Base-by-base conservation (phyloP, 2,888 invertebrate species). In the Troides aeacus region DNA sequence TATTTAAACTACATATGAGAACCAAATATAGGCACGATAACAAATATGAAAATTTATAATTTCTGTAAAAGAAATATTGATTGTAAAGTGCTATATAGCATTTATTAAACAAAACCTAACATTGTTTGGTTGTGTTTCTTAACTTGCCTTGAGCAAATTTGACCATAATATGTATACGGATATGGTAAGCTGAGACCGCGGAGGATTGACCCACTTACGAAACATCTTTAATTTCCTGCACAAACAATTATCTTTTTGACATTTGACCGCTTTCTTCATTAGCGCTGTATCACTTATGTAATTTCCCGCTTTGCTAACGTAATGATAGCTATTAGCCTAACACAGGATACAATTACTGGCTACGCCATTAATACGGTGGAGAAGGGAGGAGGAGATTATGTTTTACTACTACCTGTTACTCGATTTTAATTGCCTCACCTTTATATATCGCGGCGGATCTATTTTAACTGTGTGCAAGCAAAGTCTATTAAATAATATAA, bases 161-260 rank as follows among this genome's bases (percentile, higher is more conserved):
- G 67, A 60, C 66, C 63, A 68, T 10, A 30, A 10, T 39, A 39
- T 68, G 68, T 66, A 64, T 69, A 42, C 61, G 63, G 46, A 56
- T 62, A 74, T 73, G 72, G 75, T 74, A 77, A 77, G 74, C 75
- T 71, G 74, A 65, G 74, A 60, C 74, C 72, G 71, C 75, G 75
- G 76, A 75, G 84, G 82, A 86, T 84, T 86, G 92, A 76, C 86
- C 90, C 79, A 92, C 83, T 91, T 90, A 85, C 87, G 85, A 85
- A 88, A 89, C 84, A 86, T 84, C 82, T 86, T 85, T 90, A 92
- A 92, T 92, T 91, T 92, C 91, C 92, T 89, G 89, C 83, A 82
- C 86, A 80, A 87, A 84, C 91, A 92, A 92, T 92, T 92, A 92
- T 90, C 89, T 90, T 81, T 83, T 91, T 91, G 90, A 92, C 91